Evolutionary conservation across 1,140 invertebrate genomes (phyloP).

Genomic region (Zaprionus vittiger): DNA sequence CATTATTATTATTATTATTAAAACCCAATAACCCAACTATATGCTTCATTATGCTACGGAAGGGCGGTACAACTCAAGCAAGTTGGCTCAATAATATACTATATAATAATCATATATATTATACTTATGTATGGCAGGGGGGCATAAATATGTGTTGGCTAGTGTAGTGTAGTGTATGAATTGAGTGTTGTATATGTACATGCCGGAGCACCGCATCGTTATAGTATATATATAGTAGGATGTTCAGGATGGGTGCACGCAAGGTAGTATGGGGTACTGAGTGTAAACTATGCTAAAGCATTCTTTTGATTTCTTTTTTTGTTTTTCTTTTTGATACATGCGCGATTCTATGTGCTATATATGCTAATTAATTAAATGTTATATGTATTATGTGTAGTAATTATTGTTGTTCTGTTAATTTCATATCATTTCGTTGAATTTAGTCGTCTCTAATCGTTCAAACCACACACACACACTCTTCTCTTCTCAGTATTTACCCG

Average conservation of each 20-base stretch:
- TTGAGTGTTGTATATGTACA: conserved; percentile 64
- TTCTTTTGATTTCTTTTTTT: conserved; percentile 77
- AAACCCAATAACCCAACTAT: conserved; percentile 73
- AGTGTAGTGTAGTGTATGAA: conserved; percentile 21
- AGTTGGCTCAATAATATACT: conserved; percentile 60
- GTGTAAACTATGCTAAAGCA: conserved; percentile 71
- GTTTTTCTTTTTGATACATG: conserved; percentile 72
- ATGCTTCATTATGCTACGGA: conserved; percentile 63
- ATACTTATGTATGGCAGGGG: conserved; percentile 59
- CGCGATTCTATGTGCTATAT: conserved; percentile 78
- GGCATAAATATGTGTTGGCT: conserved; percentile 43
- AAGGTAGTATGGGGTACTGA: conserved; percentile 52
- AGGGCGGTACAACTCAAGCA: conserved; percentile 70
- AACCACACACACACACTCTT: conserved; percentile 1
- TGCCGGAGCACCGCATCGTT: conserved; percentile 45
- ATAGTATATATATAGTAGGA: conserved; percentile 13
- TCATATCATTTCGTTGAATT: conserved; percentile 67
- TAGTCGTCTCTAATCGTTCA: conserved; percentile 32
- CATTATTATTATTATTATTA: conserved; percentile 27
- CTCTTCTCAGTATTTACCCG: neutral
- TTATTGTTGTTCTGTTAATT: conserved; percentile 35
- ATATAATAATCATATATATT: conserved; percentile 32
- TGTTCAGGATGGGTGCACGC: conserved; percentile 35
- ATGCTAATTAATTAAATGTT: conserved; percentile 59
- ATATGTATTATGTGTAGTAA: conserved; percentile 53